Conservation (phyloP, 2,113 vertebrate species). For the Thamnophis sirtalis region DNA sequence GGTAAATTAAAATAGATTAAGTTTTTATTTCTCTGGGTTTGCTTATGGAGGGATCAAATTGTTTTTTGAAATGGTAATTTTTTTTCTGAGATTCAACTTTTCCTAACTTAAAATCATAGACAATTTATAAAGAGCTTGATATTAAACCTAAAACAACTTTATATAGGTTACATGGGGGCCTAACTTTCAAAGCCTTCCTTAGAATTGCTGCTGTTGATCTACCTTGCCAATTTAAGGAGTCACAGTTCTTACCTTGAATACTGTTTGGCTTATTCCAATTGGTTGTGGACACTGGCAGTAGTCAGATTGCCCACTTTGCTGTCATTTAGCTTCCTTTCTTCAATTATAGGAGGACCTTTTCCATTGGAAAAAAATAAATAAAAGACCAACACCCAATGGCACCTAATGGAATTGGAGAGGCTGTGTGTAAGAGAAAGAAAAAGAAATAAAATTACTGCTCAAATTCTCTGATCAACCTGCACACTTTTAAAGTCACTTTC, state of each 20-base stretch:
- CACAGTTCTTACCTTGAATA: neutral
- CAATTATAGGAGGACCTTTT: neutral
- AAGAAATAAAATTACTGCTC: neutral
- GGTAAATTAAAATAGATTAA: slow-evolving; percentile 69
- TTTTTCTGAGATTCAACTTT: slow-evolving; percentile 37
- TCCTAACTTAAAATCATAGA: slow-evolving; percentile 42
- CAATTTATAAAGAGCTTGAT: slow-evolving; percentile 5
- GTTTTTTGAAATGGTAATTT: slow-evolving; percentile 54
- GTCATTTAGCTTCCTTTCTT: neutral
- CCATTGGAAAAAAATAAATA: neutral
- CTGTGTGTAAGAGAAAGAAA: neutral
- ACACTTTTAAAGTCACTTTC: neutral
- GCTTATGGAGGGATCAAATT: slow-evolving; percentile 56
- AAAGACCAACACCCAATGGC: neutral
- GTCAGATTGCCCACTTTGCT: neutral
- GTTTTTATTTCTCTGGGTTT: slow-evolving; percentile 57
- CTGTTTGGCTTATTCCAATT: neutral
- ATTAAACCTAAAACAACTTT: slow-evolving; percentile 11
- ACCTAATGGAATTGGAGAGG: neutral
- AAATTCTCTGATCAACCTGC: neutral
- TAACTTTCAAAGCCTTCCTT: slow-evolving; percentile 30
- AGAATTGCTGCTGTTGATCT: slow-evolving; percentile 23
- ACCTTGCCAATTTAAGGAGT: neutral
- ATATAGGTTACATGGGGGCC: slow-evolving; percentile 12
- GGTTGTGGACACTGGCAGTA: neutral